Evolutionary conservation across 2,113 vertebrate genomes (phyloP).

Genomic region (Mastomys natalensis): DNA sequence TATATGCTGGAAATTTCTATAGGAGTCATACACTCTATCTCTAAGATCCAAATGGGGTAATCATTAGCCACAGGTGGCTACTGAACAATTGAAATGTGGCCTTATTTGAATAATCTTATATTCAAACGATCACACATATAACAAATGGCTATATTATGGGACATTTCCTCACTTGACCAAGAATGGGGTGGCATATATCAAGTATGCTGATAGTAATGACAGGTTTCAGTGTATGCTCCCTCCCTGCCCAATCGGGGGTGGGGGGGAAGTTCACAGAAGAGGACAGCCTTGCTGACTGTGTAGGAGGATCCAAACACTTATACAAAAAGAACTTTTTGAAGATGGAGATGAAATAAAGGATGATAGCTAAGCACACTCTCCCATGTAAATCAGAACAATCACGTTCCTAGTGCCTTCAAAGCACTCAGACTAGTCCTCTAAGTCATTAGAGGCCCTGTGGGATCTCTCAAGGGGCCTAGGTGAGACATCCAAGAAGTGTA

Average conservation of each 20-base stretch:
- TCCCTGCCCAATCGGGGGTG: not conserved
- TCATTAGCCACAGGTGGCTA: not conserved
- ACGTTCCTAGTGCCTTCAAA: not conserved
- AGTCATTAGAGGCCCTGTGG: not conserved
- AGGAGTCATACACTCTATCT: no score
- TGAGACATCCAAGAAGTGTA: accelerated
- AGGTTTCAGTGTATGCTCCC: accelerated
- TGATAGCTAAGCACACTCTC: not conserved
- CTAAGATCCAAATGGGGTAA: not conserved
- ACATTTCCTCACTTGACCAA: not conserved
- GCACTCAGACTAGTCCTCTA: not conserved
- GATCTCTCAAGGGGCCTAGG: not conserved
- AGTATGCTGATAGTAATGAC: not conserved
- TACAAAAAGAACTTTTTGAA: not conserved
- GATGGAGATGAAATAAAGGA: not conserved
- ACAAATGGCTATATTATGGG: not conserved
- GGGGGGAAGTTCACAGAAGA: no score
- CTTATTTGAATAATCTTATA: not conserved
- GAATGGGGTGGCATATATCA: not conserved
- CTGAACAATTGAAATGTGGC: not conserved
- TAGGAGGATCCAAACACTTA: no score
- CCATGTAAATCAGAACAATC: not conserved
- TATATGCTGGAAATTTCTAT: not conserved
- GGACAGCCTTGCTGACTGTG: not conserved
- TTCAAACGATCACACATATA: not conserved